phyloP scores from a whole-genome alignment of 2,888 invertebrate genomes.

The Mechanitis mazaeus region DNA sequence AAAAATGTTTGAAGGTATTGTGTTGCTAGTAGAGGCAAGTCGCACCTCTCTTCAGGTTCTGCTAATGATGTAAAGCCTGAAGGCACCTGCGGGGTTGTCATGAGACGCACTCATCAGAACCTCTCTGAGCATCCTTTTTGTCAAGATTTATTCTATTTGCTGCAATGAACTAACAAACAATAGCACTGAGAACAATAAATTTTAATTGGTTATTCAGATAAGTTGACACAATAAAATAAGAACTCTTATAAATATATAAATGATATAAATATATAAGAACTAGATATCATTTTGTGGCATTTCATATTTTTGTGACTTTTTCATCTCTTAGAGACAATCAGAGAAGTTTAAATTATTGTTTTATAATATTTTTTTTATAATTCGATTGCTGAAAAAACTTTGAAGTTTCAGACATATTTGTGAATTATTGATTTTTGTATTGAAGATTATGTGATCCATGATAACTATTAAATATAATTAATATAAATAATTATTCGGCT shows the following conservation, averaged over 20 bases:
- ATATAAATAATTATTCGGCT: no score
- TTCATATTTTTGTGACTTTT: no score
- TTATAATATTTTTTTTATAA: no score
- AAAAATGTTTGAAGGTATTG: constrained; percentile 36
- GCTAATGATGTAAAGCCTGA: constrained; percentile 50
- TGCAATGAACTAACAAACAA: constrained; percentile 6
- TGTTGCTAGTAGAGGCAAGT: constrained; percentile 35
- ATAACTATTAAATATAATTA: no score
- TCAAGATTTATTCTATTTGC: constrained; percentile 31
- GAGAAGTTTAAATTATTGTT: no score
- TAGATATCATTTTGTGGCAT: no score
- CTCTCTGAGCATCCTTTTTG: constrained; percentile 42
- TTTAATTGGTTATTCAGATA: neutral
- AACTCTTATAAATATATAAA: neutral
- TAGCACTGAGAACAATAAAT: neutral
- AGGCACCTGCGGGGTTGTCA: constrained; percentile 44
- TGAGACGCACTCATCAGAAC: constrained; percentile 44
- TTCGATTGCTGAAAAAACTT: no score
- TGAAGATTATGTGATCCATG: no score
- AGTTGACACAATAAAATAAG: neutral
- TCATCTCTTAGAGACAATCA: no score
- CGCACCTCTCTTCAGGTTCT: constrained; percentile 42
- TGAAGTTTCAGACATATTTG: no score
- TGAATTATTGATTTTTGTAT: no score
- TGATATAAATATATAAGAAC: no score